A percentile compares a stretch with the other conserved stretches of the same genome.
Evolutionary conservation across 1,140 invertebrate genomes (phyloP).

Genomic region (Penaeus japonicus): DNA sequence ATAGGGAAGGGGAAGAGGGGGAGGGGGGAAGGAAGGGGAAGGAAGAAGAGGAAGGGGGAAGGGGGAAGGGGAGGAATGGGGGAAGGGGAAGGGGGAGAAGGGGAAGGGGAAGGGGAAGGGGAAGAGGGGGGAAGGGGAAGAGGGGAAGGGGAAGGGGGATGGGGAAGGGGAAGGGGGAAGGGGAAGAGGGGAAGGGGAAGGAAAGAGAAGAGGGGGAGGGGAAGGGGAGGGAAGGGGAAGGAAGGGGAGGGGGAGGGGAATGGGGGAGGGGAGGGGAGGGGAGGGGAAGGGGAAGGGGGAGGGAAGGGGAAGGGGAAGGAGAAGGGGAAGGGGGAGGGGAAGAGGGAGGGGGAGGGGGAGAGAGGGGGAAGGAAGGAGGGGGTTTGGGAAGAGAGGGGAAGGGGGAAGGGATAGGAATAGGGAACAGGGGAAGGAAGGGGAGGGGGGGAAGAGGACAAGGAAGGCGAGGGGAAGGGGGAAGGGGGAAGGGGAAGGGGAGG

Average conservation of each 20-base stretch:
- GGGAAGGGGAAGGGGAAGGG: not conserved
- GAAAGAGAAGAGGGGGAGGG: not conserved
- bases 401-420: no score
- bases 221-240: not conserved
- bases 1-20: no score
- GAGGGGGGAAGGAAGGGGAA: not conserved
- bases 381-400: no score
- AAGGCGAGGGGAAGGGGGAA: not conserved
- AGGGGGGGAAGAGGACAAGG: not conserved
- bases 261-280: not conserved
- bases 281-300: not conserved
- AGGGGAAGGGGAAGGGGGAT: not conserved
- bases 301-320: not conserved
- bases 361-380: not conserved
- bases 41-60: no score
- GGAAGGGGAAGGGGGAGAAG: no score
- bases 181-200: not conserved
- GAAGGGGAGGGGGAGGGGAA: not conserved
- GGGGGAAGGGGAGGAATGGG: no score
- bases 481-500: not conserved
- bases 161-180: not conserved
- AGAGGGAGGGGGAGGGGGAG: no score
- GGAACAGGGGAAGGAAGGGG: no score
- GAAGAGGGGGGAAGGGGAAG: no score
- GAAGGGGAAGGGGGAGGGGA: not conserved